phyloP scores from a whole-genome alignment of 2,113 vertebrate genomes.

The Pogonocichla stellata region DNA sequence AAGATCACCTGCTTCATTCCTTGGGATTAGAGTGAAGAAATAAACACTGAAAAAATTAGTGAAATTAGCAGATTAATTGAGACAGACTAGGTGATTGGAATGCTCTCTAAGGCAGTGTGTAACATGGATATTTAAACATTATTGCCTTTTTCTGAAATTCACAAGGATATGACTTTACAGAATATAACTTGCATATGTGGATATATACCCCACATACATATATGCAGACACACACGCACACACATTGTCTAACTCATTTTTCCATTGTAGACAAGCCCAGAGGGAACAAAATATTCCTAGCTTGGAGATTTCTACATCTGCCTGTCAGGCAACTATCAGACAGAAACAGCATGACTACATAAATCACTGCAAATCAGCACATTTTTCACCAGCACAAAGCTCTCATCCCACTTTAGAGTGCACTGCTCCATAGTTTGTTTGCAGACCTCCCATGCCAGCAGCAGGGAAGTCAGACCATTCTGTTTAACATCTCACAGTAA shows the following conservation, averaged over 20 bases:
- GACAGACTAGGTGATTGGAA: not conserved
- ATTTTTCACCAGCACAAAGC: slow-evolving; percentile 13
- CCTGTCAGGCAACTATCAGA: not conserved
- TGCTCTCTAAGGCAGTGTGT: not conserved
- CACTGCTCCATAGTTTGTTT: not conserved
- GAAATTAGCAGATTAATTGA: not conserved
- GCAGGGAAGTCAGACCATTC: not conserved
- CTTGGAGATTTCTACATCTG: not conserved
- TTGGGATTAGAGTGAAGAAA: not conserved
- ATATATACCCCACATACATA: not conserved
- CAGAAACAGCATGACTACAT: not conserved
- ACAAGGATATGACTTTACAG: not conserved
- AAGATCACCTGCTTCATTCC: not conserved
- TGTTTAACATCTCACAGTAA: not conserved
- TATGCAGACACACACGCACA: not conserved
- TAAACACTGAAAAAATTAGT: not conserved
- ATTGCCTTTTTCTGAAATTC: not conserved
- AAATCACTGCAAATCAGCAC: slow-evolving; percentile 27
- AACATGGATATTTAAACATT: not conserved
- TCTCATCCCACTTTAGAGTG: not conserved
- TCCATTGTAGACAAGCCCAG: not conserved
- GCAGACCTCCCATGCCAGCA: not conserved
- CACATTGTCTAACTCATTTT: not conserved
- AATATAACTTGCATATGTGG: not conserved
- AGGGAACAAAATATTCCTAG: not conserved